Percentiles rank a stretch among this genome's conserved stretches.
phyloP scores from a whole-genome alignment of 2,797 vertebrate species.

The Potorous gilbertii region DNA sequence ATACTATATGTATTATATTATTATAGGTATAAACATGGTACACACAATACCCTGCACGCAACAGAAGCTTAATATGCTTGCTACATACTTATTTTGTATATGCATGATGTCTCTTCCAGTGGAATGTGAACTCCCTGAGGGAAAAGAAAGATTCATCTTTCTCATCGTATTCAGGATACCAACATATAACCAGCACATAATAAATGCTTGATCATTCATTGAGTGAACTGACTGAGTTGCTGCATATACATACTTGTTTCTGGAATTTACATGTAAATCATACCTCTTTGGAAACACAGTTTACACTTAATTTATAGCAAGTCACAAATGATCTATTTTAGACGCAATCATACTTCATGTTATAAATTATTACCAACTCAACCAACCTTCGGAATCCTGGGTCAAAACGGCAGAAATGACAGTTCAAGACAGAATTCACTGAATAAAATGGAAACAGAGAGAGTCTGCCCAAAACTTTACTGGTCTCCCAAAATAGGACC shows the following conservation, averaged over 20 bases:
- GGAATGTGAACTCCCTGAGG: not conserved
- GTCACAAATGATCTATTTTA: conserved; percentile 10
- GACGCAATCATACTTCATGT: not conserved
- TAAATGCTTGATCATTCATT: not conserved
- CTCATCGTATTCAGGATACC: not conserved
- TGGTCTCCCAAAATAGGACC: not conserved
- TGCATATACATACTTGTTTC: not conserved
- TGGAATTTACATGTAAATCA: not conserved
- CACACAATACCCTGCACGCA: not conserved
- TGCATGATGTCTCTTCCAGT: not conserved
- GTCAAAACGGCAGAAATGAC: not conserved
- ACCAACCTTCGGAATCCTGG: conserved; percentile 5
- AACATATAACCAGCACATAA: not conserved
- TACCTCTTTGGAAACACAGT: conserved; percentile 24
- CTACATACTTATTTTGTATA: not conserved
- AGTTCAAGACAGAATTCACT: not conserved
- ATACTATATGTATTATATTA: not conserved
- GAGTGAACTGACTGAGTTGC: not conserved
- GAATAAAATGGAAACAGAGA: not conserved
- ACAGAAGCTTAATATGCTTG: not conserved
- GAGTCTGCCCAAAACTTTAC: not conserved
- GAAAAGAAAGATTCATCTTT: not conserved
- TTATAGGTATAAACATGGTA: not conserved
- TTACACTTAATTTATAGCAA: not conserved
- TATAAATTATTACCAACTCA: not conserved